Evolutionary conservation across 2,113 vertebrate species (phyloP).

Genomic region (Megaleporinus macrocephalus): DNA sequence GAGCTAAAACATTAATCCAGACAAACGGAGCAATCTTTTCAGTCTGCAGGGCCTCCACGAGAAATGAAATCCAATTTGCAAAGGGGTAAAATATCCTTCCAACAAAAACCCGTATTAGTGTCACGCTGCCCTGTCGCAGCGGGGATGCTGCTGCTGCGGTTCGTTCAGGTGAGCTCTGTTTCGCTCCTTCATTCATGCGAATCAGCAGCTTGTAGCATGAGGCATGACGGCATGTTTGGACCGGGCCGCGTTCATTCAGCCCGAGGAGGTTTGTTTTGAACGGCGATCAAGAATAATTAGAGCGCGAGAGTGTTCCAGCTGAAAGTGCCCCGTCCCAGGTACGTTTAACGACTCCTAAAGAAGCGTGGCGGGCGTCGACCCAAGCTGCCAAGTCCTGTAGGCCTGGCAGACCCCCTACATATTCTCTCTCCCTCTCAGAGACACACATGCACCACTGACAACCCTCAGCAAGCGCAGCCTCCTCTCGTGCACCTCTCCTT

Average conservation of each 20-base stretch:
- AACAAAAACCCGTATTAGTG: conserved; percentile 27
- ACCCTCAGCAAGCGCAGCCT: conserved; percentile 52
- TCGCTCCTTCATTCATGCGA: conserved; percentile 48
- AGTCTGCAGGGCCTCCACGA: neutral
- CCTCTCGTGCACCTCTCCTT: conserved; percentile 60
- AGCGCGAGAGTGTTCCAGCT: conserved; percentile 58
- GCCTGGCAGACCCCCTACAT: conserved; percentile 47
- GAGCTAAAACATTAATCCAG: conserved; percentile 27
- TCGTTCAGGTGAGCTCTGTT: conserved; percentile 53
- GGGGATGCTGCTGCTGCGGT: neutral
- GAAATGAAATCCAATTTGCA: conserved; percentile 39
- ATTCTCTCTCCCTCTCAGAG: conserved; percentile 47
- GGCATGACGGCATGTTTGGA: conserved; percentile 60
- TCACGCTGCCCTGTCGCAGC: conserved; percentile 4
- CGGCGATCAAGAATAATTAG: conserved; percentile 66
- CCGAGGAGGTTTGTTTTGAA: conserved; percentile 64
- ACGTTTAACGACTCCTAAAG: conserved; percentile 69
- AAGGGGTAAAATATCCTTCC: conserved; percentile 32
- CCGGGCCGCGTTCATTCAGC: conserved; percentile 44
- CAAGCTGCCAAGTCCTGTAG: conserved; percentile 55
- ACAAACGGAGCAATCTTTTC: conserved; percentile 20
- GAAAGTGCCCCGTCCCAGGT: conserved; percentile 68
- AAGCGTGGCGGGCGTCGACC: conserved; percentile 64
- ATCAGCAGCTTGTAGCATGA: conserved; percentile 42
- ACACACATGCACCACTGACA: conserved; percentile 43